Evolutionary conservation across 2,797 vertebrate species (phyloP).

Genomic region (Gobio occitaniae): DNA sequence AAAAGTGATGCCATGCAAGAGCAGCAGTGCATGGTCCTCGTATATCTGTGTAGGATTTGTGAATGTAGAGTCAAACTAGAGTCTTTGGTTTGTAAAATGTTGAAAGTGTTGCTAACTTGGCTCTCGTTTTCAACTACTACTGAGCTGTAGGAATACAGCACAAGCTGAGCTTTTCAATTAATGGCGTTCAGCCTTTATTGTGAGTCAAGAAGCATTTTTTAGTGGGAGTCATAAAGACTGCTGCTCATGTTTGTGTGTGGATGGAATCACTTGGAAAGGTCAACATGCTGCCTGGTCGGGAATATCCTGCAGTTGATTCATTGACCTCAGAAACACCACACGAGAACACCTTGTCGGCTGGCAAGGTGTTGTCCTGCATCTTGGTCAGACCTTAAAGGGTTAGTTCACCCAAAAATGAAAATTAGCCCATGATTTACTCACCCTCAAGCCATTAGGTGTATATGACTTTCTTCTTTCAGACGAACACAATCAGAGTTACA

Average conservation of each 20-base stretch:
- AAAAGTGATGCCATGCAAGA: conserved; percentile 34
- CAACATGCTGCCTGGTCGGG: conserved; percentile 18
- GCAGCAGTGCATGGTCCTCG: conserved; percentile 31
- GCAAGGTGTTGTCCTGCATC: conserved; percentile 9
- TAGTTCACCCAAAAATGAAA: too few relatives aligned
- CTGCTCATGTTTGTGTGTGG: conserved; percentile 19
- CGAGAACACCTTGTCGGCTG: not conserved
- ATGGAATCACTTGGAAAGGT: conserved; percentile 38
- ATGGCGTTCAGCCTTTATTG: not conserved
- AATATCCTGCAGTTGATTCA: not conserved
- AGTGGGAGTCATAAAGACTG: not conserved
- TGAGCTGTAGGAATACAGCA: not conserved
- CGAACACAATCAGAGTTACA: too few relatives aligned
- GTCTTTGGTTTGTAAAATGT: conserved; percentile 38
- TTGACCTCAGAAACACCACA: not conserved
- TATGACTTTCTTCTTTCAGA: too few relatives aligned
- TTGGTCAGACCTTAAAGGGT: conserved; percentile 2
- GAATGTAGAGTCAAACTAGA: conserved; percentile 13
- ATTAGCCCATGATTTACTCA: too few relatives aligned
- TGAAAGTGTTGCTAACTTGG: conserved; percentile 19
- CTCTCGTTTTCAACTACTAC: not conserved
- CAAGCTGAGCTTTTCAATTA: not conserved
- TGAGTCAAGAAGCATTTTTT: conserved; percentile 16
- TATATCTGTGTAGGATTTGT: not conserved
- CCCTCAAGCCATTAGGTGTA: too few relatives aligned